A percentile compares a stretch with the other conserved stretches of the same genome.
These are phyloP conservation scores for Rhagonycha lutea DNA, from an alignment of 2,888 invertebrate genomes.

Conservation along the genomic window DNA sequence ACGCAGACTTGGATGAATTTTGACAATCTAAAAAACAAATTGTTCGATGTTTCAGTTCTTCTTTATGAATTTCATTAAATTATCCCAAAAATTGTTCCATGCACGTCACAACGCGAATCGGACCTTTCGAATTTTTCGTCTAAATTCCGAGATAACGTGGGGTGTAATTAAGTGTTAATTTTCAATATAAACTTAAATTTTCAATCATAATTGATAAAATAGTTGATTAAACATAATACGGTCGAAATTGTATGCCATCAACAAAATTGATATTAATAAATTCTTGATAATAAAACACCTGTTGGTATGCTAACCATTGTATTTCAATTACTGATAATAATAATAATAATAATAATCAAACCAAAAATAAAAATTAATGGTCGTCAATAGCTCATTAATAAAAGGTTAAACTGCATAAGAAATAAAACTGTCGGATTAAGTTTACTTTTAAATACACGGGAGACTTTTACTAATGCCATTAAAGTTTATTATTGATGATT, in stretches of 20 bases:
- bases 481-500: background rate
- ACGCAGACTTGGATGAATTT: constrained; percentile 34
- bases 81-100: background rate
- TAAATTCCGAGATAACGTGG: background rate
- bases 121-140: background rate
- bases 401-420: background rate
- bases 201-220: background rate
- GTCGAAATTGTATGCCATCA: background rate
- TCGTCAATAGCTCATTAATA: background rate
- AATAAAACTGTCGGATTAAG: background rate
- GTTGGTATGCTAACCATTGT: background rate
- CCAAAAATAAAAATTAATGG: background rate
- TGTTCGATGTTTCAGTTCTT: constrained; percentile 3
- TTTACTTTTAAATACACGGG: background rate
- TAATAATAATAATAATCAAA: background rate
- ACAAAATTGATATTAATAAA: background rate
- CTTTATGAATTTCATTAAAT: background rate
- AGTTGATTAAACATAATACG: background rate
- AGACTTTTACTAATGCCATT: background rate
- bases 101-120: background rate
- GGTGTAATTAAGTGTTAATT: background rate
- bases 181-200: background rate
- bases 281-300: background rate
- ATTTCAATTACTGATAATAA: background rate
- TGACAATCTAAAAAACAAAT: constrained; percentile 26